Percentiles rank a stretch among this genome's conserved stretches.
phyloP scores from a whole-genome alignment of 2,888 invertebrate genomes.

The Belgica antarctica region DNA sequence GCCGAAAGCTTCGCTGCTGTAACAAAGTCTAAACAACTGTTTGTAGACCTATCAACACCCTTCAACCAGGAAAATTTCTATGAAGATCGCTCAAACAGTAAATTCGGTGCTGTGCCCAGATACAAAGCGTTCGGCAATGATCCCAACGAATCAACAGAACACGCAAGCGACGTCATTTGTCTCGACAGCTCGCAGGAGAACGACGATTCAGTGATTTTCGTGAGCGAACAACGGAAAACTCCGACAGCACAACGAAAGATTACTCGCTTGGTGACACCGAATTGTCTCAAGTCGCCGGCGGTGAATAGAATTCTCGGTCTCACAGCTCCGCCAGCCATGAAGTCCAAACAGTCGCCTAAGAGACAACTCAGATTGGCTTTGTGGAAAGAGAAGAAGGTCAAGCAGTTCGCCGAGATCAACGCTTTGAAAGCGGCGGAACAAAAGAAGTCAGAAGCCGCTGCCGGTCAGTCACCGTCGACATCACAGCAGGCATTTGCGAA shows the following conservation, averaged over 20 bases:
- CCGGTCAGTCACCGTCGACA: neutral
- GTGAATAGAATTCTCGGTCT: neutral
- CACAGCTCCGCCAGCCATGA: neutral
- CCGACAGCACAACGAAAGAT: no score
- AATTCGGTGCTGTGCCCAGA: neutral
- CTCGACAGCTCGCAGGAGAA: neutral
- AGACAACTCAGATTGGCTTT: no score
- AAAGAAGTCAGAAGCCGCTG: neutral
- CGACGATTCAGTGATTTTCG: constrained; percentile 23
- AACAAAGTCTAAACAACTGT: neutral
- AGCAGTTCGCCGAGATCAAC: neutral
- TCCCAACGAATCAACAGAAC: neutral
- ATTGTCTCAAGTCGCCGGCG: neutral
- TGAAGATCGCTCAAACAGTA: constrained; percentile 7
- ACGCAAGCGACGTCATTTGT: constrained; percentile 20
- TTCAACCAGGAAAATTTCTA: neutral
- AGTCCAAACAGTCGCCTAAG: neutral
- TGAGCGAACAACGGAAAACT: neutral
- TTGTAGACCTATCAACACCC: neutral
- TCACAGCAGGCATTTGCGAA: neutral
- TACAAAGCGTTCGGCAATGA: neutral
- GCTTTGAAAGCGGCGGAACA: neutral
- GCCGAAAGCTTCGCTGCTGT: constrained; percentile 13
- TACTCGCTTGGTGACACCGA: neutral
- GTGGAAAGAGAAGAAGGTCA: neutral